Base-by-base conservation (phyloP, 2,113 vertebrate species). In the Galbula dea region DNA sequence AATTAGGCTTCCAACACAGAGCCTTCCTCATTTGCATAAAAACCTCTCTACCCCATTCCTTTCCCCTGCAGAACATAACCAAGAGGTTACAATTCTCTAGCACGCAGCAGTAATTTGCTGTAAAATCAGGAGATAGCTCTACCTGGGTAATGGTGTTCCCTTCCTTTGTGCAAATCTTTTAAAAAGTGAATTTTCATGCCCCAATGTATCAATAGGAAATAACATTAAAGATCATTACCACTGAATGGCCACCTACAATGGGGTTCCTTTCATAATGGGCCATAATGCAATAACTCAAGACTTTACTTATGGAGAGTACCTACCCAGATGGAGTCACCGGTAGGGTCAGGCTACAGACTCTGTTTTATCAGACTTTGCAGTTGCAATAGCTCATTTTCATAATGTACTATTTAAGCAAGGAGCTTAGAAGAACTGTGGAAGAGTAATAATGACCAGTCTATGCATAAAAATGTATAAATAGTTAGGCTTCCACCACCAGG, bases 1-100 rank as follows among this genome's bases (percentile, higher is more conserved):
- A 98, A 98, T 98, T 98, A 98, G 97, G 94, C 96, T 98, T 97
- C 97, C 97, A 97, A 98, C 97, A 97, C 96, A 97, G 97, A 97
- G 95, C 95, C 93, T 97, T 97, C 86, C 96, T 97, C 90, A 98
- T 98, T 98, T 98, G 92, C 98, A 98, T 98, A 97, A 98, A 98
- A 97, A 97, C 96, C 97, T 97, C 96, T 98, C 97, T 97, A 97
- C 96, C 97, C 95, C 96, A 95, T 97, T 97, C 93, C 96, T 97
- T 98, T 97, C 96, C n/a, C 97, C 93, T 92, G 88, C 66, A 94
- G 96, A 97, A 96, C 96, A 97, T 97, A 98, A 98, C 97, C 96
- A 97, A 97, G 97, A 98, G 97, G 98, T 98, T 98, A 97, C 93
- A n/a, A 97, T 98, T 98, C 97, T 93, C 88, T 96, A 96, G 96